Conservation (phyloP, 2,113 vertebrate species). For the Malurus alboscapulatus region DNA sequence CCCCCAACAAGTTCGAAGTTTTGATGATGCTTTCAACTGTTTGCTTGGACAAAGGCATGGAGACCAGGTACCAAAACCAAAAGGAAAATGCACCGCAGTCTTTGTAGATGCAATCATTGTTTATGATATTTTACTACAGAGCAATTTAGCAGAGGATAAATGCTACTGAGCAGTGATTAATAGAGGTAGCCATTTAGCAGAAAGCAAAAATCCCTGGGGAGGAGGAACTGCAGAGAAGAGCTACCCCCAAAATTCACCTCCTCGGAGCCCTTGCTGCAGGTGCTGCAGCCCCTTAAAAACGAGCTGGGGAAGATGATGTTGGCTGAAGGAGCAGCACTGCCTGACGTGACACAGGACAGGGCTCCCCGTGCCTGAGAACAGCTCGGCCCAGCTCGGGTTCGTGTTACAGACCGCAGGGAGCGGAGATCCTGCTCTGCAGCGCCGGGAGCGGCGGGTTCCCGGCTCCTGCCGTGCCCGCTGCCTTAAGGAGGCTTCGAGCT, state of each 20-base stretch:
- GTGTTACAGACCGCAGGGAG: not conserved
- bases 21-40: not conserved
- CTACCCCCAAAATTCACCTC: not conserved
- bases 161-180: not conserved
- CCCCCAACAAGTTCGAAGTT: not conserved
- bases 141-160: not conserved
- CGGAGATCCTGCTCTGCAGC: not conserved
- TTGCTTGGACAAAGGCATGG: not conserved
- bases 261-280: not conserved
- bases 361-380: not conserved
- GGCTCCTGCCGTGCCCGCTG: fast-evolving
- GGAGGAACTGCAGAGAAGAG: not conserved
- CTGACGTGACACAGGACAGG: not conserved
- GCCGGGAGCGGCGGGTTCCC: fast-evolving
- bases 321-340: not conserved
- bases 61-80: not conserved
- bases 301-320: fast-evolving
- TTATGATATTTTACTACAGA: not conserved
- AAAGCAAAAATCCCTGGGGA: not conserved
- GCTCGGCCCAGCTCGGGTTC: not conserved
- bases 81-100: not conserved
- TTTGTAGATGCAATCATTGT: not conserved
- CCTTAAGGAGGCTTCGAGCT: not conserved
- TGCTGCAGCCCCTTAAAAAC: not conserved
- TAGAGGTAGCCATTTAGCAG: not conserved